phyloP scores from a whole-genome alignment of 2,888 invertebrate species.

The Actias luna region DNA sequence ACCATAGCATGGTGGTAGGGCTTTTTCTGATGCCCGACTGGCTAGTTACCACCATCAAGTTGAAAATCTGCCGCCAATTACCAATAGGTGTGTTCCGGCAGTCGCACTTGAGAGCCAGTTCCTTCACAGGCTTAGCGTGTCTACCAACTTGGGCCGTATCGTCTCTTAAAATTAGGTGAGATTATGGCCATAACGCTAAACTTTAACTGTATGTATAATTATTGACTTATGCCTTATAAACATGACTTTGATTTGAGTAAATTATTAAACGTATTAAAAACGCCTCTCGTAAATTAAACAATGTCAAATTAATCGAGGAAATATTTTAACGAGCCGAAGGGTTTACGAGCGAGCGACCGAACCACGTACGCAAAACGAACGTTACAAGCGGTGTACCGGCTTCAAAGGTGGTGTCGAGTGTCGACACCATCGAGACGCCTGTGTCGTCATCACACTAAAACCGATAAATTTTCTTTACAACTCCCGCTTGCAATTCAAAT shows the following conservation, averaged over 20 bases:
- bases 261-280: background rate
- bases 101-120: no score
- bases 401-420: conserved; percentile 47
- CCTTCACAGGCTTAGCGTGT: no score
- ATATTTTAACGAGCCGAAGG: conserved; percentile 43
- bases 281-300: conserved; percentile 11
- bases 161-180: no score
- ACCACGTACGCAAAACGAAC: conserved; percentile 12
- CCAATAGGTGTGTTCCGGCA: no score
- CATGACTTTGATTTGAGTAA: background rate
- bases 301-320: conserved; percentile 29
- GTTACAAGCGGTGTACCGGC: conserved; percentile 23
- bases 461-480: background rate
- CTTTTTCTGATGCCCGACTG: no score
- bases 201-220: no score
- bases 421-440: conserved; percentile 21
- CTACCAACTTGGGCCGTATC: no score
- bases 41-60: no score
- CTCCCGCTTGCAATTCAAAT: background rate
- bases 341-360: conserved; percentile 36
- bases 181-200: no score
- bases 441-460: conserved; percentile 25
- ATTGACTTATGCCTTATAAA: no score
- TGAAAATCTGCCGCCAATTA: no score
- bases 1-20: no score